Evolutionary conservation across 2,797 vertebrate genomes (phyloP).

Genomic region (Crocidura indochinensis): DNA sequence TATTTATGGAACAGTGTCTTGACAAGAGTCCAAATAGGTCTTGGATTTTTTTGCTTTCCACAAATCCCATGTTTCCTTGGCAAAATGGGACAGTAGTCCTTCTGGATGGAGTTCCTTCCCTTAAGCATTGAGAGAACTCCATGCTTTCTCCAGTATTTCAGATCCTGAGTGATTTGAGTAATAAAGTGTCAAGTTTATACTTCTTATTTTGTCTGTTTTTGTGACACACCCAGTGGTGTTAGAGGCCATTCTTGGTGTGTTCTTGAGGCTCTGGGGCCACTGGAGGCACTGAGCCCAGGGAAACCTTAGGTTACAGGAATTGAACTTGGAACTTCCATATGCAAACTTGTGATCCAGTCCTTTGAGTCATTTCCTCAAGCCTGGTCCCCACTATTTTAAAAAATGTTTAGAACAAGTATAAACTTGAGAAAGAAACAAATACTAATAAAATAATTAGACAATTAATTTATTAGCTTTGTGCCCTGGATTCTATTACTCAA

Average conservation of each 20-base stretch:
- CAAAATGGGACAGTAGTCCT: background rate
- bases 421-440: slow-evolving; percentile 29
- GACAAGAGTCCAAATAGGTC: too few species aligned
- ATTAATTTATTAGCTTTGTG: background rate
- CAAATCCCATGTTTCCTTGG: background rate
- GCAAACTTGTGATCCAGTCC: too few species aligned
- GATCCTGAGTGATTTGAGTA: background rate
- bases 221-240: too few species aligned
- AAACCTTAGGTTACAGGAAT: too few species aligned
- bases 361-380: too few species aligned
- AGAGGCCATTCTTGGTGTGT: background rate
- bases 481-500: background rate
- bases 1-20: background rate
- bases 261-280: too few species aligned
- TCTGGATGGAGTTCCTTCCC: background rate
- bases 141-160: background rate
- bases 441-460: slow-evolving; percentile 20
- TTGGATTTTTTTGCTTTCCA: background rate
- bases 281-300: too few species aligned
- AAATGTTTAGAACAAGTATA: background rate
- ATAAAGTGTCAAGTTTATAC: background rate
- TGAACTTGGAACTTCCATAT: too few species aligned
- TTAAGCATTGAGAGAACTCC: background rate
- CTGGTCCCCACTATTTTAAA: background rate
- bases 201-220: background rate